Conservation (phyloP, 2,113 vertebrate genomes). For the Motacilla tschutschensis region DNA sequence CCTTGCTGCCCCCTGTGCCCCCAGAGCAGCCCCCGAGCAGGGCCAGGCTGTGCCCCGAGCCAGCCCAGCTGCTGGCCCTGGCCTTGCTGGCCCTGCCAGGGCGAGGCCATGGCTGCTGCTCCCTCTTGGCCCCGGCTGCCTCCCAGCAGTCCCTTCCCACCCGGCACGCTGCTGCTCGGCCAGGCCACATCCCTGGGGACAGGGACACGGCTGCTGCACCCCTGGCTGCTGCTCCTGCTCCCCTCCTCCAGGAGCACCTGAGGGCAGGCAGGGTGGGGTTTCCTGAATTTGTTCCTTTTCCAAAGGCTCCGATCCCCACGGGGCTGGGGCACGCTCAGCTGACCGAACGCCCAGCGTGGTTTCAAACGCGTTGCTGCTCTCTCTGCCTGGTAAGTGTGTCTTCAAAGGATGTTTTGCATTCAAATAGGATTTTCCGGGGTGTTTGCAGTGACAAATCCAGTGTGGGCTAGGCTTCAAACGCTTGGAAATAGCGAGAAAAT, state of each 20-base stretch:
- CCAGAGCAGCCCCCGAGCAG: background rate
- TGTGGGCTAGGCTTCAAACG: background rate
- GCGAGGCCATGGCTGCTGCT: background rate
- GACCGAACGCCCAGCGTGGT: fast-evolving
- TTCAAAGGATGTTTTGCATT: background rate
- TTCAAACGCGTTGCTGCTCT: no score
- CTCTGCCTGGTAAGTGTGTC: background rate
- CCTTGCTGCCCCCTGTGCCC: background rate
- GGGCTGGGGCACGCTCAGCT: background rate
- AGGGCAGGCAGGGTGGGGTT: fast-evolving
- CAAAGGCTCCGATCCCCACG: fast-evolving
- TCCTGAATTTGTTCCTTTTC: background rate
- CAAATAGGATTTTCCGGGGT: background rate
- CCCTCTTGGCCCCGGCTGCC: background rate
- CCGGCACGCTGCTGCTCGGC: background rate
- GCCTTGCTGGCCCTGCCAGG: background rate
- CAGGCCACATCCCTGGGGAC: fast-evolving
- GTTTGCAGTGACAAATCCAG: background rate
- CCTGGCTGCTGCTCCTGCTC: background rate
- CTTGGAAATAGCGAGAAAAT: background rate
- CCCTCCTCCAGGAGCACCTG: background rate
- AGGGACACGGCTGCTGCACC: background rate
- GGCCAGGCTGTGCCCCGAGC: background rate
- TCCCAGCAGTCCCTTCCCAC: background rate
- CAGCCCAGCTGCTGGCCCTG: background rate